These are phyloP conservation scores for Spea multiplicata DNA, from an alignment of 2,113 vertebrate genomes.

Conservation along the genomic window DNA sequence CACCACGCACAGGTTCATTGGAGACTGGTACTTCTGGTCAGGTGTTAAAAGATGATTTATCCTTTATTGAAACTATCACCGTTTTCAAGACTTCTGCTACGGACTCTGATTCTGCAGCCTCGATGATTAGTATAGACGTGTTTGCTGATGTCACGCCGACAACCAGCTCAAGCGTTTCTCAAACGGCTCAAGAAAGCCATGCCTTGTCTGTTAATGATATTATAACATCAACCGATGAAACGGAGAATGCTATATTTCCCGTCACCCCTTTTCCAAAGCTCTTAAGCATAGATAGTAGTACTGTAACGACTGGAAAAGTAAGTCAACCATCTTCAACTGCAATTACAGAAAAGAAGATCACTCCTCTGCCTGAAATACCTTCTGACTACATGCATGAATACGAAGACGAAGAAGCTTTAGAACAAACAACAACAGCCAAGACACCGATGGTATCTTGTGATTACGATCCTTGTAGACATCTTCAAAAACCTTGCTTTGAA, in stretches of 20 bases:
- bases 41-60: background rate
- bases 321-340: conserved; percentile 27
- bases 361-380: background rate
- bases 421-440: fast-evolving
- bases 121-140: background rate
- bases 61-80: background rate
- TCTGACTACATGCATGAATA: conserved; percentile 52
- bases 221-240: background rate
- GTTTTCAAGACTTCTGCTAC: conserved; percentile 19
- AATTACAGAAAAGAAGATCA: fast-evolving
- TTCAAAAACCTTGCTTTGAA: conserved; percentile 67
- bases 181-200: background rate
- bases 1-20: background rate
- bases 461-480: conserved; percentile 71
- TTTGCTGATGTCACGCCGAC: background rate
- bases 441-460: conserved; percentile 50
- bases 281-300: background rate
- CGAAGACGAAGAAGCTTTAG: conserved; percentile 22
- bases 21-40: background rate
- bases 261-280: background rate
- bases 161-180: too few relatives aligned
- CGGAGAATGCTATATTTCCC: conserved; percentile 9
- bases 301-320: background rate
- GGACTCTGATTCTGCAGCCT: background rate
- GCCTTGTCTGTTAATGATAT: background rate